A percentile compares a stretch with the other conserved stretches of the same genome.
phyloP scores from a whole-genome alignment of 2,797 vertebrate species.

The Bovichtus diacanthus region DNA sequence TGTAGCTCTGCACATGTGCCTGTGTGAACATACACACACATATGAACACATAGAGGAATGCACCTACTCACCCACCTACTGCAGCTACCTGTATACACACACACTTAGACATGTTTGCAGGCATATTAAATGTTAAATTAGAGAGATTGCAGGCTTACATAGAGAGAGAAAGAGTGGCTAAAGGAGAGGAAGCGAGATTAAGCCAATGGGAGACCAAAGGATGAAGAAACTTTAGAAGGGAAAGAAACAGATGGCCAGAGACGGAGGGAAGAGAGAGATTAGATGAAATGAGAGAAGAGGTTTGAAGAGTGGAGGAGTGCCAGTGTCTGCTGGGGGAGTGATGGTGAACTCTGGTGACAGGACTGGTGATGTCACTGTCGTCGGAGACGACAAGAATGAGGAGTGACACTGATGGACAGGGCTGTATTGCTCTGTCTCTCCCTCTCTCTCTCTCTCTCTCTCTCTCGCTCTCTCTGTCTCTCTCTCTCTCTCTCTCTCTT shows the following conservation, averaged over 20 bases:
- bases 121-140: constrained; percentile 2
- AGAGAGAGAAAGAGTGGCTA: neutral
- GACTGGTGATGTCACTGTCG: constrained; percentile 77
- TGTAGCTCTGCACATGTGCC: neutral
- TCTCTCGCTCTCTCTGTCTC: too few species aligned
- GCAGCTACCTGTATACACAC: constrained; percentile 5
- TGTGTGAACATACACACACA: neutral
- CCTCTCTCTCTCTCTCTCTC: constrained; percentile 25
- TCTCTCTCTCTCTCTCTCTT: constrained; percentile 34
- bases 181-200: constrained; percentile 4
- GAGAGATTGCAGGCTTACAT: neutral
- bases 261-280: constrained; percentile 28
- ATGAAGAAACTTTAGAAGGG: constrained; percentile 28
- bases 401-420: constrained; percentile 73
- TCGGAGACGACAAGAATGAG: constrained; percentile 64
- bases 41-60: neutral
- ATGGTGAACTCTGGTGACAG: constrained; percentile 79
- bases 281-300: constrained; percentile 41
- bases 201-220: constrained; percentile 15
- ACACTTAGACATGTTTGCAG: neutral
- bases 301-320: constrained; percentile 41
- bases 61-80: constrained; percentile 1
- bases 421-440: constrained; percentile 37
- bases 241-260: constrained; percentile 45
- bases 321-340: constrained; percentile 57